Percentiles rank a stretch among this genome's conserved stretches.
These are phyloP conservation scores for Sminthurides aquaticus DNA, from an alignment of 2,888 invertebrate species.

Conservation along the genomic window DNA sequence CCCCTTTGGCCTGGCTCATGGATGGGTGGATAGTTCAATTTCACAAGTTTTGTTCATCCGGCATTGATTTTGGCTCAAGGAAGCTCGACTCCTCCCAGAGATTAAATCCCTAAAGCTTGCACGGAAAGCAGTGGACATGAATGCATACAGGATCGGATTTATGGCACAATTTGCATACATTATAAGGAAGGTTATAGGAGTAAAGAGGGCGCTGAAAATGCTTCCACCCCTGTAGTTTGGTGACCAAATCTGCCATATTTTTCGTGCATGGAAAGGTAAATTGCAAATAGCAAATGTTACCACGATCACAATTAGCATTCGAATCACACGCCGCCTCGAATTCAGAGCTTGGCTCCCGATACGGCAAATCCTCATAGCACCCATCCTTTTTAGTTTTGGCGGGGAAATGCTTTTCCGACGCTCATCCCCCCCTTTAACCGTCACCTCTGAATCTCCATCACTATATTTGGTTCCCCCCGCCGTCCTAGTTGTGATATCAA, in stretches of 20 bases:
- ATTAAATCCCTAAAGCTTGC: conserved; percentile 76
- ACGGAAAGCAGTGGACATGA: conserved; percentile 72
- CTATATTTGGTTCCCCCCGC: no score
- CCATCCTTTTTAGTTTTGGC: neutral
- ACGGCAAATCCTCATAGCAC: conserved; percentile 9
- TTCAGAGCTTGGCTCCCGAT: conserved; percentile 53
- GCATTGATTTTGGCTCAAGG: no score
- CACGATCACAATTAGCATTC: conserved; percentile 81
- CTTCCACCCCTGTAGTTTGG: conserved; percentile 62
- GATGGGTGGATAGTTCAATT: no score
- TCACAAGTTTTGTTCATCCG: no score
- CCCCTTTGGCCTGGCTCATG: no score
- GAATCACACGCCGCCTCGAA: conserved; percentile 75
- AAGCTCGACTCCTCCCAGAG: conserved; percentile 50
- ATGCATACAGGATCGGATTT: conserved; percentile 83
- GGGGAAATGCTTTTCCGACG: neutral
- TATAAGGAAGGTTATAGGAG: conserved; percentile 76
- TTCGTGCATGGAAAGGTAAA: conserved; percentile 78
- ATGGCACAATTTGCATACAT: conserved; percentile 84
- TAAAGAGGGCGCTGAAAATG: conserved; percentile 67
- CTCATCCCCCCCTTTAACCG: neutral
- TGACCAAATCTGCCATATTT: conserved; percentile 80
- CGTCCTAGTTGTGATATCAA: no score
- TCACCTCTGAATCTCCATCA: neutral
- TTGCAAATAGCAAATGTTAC: conserved; percentile 82